These are phyloP conservation scores for Limnodromus scolopaceus DNA, from an alignment of 2,797 vertebrate genomes.

Conservation along the genomic window DNA sequence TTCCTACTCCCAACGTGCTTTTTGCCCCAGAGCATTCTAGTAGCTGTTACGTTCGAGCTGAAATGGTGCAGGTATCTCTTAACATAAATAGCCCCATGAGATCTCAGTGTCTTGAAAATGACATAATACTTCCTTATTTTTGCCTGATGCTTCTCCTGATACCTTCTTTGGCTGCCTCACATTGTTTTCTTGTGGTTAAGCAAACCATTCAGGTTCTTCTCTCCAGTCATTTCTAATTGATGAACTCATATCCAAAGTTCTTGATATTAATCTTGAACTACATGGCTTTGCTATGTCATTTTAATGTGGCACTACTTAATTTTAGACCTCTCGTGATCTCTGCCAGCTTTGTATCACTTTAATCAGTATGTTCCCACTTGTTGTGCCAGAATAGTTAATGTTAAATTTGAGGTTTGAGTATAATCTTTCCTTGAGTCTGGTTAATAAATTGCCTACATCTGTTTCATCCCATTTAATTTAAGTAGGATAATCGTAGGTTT, in stretches of 20 bases:
- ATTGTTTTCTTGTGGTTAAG: background rate
- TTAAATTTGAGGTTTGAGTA: background rate
- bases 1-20: background rate
- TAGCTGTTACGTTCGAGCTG: background rate
- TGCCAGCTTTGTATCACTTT: background rate
- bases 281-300: background rate
- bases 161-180: background rate
- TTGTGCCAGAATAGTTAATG: background rate
- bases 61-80: background rate
- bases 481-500: background rate
- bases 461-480: background rate
- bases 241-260: background rate
- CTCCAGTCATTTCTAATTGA: background rate
- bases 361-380: background rate
- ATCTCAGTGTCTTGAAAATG: background rate
- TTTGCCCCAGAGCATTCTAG: background rate
- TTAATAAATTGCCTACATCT: background rate
- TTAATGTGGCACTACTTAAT: background rate
- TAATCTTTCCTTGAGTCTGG: background rate
- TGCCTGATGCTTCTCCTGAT: background rate
- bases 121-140: background rate
- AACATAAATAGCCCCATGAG: background rate
- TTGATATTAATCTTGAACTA: background rate
- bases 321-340: background rate
- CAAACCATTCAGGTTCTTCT: background rate